Percentiles rank a stretch among this genome's conserved stretches.
Evolutionary conservation across 1,140 invertebrate species (phyloP).

Genomic region (Drosophila bocqueti): DNA sequence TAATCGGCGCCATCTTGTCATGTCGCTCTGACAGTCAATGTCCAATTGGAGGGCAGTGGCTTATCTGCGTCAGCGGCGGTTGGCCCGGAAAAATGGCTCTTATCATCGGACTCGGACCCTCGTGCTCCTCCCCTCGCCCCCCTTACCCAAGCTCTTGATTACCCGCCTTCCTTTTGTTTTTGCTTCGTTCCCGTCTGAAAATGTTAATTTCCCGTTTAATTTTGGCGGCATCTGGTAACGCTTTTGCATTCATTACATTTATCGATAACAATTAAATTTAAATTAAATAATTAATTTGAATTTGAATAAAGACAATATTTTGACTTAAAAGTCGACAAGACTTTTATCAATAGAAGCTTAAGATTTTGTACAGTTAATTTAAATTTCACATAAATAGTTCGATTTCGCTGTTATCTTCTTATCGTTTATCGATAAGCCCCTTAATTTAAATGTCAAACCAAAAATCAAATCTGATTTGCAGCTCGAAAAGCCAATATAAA

Average conservation of each 20-base stretch:
- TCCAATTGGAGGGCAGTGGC: slow-evolving; percentile 55
- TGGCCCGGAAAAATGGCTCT: slow-evolving; percentile 31
- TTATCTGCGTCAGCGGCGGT: slow-evolving; percentile 58
- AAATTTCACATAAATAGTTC: too few relatives aligned
- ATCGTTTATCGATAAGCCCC: not conserved
- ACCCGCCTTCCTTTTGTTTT: not conserved
- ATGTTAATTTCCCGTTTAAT: not conserved
- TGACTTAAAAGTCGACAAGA: not conserved
- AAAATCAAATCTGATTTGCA: not conserved
- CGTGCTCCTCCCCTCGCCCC: not conserved
- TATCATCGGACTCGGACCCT: slow-evolving; percentile 12
- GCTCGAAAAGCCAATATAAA: not conserved
- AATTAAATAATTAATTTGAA: not conserved
- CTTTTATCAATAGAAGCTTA: too few relatives aligned
- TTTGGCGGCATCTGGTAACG: slow-evolving; percentile 20
- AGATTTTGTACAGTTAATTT: too few relatives aligned
- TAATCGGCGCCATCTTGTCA: slow-evolving; percentile 49
- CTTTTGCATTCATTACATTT: not conserved
- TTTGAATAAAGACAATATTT: not conserved
- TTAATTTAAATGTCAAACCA: not conserved
- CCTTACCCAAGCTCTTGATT: slow-evolving; percentile 5
- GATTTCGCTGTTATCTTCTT: not conserved
- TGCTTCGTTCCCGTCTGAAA: not conserved
- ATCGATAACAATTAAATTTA: slow-evolving; percentile 7
- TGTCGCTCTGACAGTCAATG: not conserved